A percentile compares a stretch with the other conserved stretches of the same genome.
phyloP scores from a whole-genome alignment of 1,140 invertebrate genomes.

The Fopius arisanus region DNA sequence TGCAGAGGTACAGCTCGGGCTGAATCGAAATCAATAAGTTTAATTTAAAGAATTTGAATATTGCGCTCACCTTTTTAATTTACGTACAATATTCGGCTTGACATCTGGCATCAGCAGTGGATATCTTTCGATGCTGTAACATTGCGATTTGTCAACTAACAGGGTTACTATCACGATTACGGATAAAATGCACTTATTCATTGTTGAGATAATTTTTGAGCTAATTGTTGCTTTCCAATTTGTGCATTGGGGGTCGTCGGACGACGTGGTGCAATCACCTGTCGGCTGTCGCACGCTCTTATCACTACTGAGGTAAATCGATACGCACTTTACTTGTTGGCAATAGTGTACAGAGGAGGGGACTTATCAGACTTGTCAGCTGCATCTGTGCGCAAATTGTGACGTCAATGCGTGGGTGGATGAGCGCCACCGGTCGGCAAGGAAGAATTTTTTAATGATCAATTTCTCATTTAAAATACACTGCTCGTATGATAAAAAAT shows the following conservation, averaged over 20 bases:
- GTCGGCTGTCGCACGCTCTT: not conserved
- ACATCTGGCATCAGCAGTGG: slow-evolving; percentile 28
- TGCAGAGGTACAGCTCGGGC: slow-evolving; percentile 87
- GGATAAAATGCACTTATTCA: not conserved
- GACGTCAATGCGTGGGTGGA: too few species aligned
- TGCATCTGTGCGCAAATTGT: too few species aligned
- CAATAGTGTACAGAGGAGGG: too few species aligned
- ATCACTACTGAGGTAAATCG: not conserved
- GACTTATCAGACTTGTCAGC: too few species aligned
- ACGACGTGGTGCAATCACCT: not conserved
- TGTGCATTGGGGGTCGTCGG: not conserved
- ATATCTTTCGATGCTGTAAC: slow-evolving; percentile 21
- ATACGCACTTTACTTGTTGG: too few species aligned
- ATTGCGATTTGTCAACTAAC: not conserved
- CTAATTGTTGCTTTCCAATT: not conserved
- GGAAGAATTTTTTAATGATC: too few species aligned
- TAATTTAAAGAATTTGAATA: slow-evolving; percentile 2
- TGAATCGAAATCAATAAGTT: slow-evolving; percentile 60
- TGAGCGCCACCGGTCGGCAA: too few species aligned
- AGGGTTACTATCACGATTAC: not conserved
- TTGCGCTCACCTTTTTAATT: not conserved
- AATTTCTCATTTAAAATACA: too few species aligned
- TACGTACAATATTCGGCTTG: slow-evolving; percentile 21
- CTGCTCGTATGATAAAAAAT: too few species aligned
- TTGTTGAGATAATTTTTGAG: not conserved